Conservation (phyloP, 2,888 invertebrate genomes). For the Deilephila elpenor region DNA sequence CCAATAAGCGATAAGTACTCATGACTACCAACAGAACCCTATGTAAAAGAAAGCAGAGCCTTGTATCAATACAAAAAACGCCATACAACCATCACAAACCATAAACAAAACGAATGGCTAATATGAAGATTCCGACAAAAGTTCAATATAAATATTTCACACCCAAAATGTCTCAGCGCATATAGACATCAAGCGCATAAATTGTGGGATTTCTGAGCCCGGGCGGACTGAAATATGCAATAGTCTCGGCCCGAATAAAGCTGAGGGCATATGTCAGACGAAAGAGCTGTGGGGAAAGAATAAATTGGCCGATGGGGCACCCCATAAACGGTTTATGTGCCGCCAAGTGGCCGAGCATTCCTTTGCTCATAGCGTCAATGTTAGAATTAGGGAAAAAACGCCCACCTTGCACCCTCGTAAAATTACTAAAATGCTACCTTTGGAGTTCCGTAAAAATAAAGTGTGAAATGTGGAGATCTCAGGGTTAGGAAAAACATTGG, state of each 20-base stretch:
- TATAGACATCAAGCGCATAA: conserved; percentile 17
- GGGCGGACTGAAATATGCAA: conserved; percentile 43
- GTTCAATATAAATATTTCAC: conserved; percentile 10
- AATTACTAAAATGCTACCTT: conserved; percentile 6
- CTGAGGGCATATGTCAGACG: conserved; percentile 50
- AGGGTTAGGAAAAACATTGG: no score
- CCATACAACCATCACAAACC: not conserved
- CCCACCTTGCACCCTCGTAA: conserved; percentile 26
- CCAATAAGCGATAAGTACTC: no score
- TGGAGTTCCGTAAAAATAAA: not conserved
- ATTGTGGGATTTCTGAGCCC: conserved; percentile 20
- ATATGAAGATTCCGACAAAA: not conserved
- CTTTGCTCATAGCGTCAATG: conserved; percentile 48
- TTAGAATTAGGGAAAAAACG: conserved; percentile 49
- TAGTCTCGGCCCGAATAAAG: conserved; percentile 51
- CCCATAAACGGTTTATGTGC: conserved; percentile 76
- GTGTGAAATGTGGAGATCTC: not conserved
- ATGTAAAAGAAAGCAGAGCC: no score
- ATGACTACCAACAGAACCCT: no score
- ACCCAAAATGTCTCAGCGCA: not conserved
- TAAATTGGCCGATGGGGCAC: conserved; percentile 60
- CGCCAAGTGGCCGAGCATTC: conserved; percentile 67
- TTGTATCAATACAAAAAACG: not conserved
- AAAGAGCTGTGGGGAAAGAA: conserved; percentile 46
- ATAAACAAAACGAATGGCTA: conserved; percentile 2